Base-by-base conservation (phyloP, 2,888 invertebrate genomes). In the Linnaemya tessellans region DNA sequence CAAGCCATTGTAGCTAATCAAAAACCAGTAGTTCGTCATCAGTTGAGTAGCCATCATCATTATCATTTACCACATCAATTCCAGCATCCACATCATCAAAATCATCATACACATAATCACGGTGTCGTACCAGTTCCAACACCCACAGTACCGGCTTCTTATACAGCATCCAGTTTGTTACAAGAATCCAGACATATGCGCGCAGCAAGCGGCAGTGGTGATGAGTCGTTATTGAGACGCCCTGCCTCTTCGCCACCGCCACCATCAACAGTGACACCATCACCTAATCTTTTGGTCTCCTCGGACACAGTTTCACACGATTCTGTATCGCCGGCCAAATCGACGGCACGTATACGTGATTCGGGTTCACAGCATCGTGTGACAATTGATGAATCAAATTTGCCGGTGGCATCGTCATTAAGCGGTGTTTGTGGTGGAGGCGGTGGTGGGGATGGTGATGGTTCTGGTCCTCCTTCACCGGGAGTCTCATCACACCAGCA, bases 201-300 rank as follows among this genome's bases (percentile, higher is more conserved):
- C 4, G 80, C 82, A 4, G 82, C 87, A 15, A 87, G 87, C 13
- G 82, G 86, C 65, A 82, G 87, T 65, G 87, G 86, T 43, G 87
- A 78, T 22, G 85, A 46, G 75, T 70, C 68, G 80, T 80, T 38
- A 86, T 88, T 54, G 84, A 89, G 83, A 20, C 88, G 88, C 70
- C 84, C 87, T 65, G 84, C 87, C 64, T 84, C 88, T 65, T 79
- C 88, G 8, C 84, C 88, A 49, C 68, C 89, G n/a, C 81, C 87
- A 54, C 51, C 87, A 20, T 51, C 88, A 75, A 80, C 86, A 51
- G 65, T 87, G 5, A 68, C 84, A 38, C 95, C 96, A 25, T 95
- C 96, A 64, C 95, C 95, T 82, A 96, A 96, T 82, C 95, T 96
- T 78, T 94, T 96, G 89, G 96, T 96, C 87, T 96, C 96, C 38